phyloP scores from a whole-genome alignment of 1,140 invertebrate genomes.

The Whitmania pigra region DNA sequence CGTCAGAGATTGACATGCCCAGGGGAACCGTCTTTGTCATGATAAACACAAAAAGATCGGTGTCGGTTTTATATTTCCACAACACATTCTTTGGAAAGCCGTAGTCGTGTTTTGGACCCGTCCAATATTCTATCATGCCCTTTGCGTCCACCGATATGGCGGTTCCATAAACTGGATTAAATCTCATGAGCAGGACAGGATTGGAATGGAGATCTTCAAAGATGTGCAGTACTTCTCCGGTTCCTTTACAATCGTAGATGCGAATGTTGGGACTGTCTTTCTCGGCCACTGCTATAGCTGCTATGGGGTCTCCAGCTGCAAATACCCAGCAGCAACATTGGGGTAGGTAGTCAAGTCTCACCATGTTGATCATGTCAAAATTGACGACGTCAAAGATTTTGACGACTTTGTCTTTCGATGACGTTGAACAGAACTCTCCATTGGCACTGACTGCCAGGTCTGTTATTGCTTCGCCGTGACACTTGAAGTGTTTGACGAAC shows the following conservation, averaged over 20 bases:
- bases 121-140: conserved; percentile 93
- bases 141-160: conserved; percentile 35
- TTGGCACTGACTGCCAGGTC: conserved; percentile 68
- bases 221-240: conserved; percentile 57
- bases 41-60: conserved; percentile 87
- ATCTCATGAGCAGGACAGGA: conserved; percentile 66
- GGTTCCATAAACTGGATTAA: conserved; percentile 24
- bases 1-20: not conserved
- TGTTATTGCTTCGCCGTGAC: conserved; percentile 69
- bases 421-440: conserved; percentile 75
- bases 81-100: conserved; percentile 64
- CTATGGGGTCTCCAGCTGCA: conserved; percentile 70
- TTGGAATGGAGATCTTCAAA: conserved; percentile 72
- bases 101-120: conserved; percentile 71
- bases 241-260: conserved; percentile 77
- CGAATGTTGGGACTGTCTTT: conserved; percentile 63
- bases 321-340: conserved; percentile 81
- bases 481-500: conserved; percentile 97
- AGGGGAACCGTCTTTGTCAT: conserved; percentile 34
- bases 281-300: conserved; percentile 73
- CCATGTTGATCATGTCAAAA: conserved; percentile 99
- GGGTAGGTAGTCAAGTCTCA: conserved; percentile 73
- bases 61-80: conserved; percentile 75
- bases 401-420: conserved; percentile 82
- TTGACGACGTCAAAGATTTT: conserved; percentile 98